Conservation (phyloP, 2,888 invertebrate genomes). For the Andrena trimmerana region DNA sequence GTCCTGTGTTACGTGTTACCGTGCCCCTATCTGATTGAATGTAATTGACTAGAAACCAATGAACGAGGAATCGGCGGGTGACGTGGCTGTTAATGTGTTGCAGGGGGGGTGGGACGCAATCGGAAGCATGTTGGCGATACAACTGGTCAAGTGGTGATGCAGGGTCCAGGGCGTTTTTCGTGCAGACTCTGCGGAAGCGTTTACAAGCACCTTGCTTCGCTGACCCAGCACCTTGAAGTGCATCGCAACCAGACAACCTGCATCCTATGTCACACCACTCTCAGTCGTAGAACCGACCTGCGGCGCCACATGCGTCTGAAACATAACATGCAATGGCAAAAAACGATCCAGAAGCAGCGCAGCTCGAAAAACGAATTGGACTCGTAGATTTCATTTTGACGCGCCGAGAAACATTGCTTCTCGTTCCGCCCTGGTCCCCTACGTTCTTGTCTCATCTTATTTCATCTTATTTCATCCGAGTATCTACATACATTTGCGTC, state of each 20-base stretch:
- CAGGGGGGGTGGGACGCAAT: conserved; percentile 85
- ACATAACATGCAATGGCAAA: conserved; percentile 85
- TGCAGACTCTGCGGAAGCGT: conserved; percentile 85
- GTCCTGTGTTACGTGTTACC: conserved; percentile 65
- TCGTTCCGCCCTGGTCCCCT: conserved; percentile 56
- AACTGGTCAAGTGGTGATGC: conserved; percentile 85
- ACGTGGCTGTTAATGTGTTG: conserved; percentile 85
- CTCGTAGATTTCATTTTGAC: conserved; percentile 73
- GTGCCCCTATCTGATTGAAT: conserved; percentile 45
- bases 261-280: conserved; percentile 85
- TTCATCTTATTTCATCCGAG: background rate
- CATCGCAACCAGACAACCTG: conserved; percentile 85
- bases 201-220: conserved; percentile 85
- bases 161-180: conserved; percentile 85
- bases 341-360: conserved; percentile 84
- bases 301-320: conserved; percentile 85
- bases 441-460: background rate
- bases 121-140: conserved; percentile 84
- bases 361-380: conserved; percentile 81
- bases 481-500: background rate
- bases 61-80: conserved; percentile 81
- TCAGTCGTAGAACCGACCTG: conserved; percentile 85
- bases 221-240: conserved; percentile 85
- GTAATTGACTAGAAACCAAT: conserved; percentile 50
- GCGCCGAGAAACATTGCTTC: conserved; percentile 60